Evolutionary conservation across 2,113 vertebrate species (phyloP), one percentile per base, ranked within the genome.

Genomic region (Ranitomeya variabilis): DNA sequence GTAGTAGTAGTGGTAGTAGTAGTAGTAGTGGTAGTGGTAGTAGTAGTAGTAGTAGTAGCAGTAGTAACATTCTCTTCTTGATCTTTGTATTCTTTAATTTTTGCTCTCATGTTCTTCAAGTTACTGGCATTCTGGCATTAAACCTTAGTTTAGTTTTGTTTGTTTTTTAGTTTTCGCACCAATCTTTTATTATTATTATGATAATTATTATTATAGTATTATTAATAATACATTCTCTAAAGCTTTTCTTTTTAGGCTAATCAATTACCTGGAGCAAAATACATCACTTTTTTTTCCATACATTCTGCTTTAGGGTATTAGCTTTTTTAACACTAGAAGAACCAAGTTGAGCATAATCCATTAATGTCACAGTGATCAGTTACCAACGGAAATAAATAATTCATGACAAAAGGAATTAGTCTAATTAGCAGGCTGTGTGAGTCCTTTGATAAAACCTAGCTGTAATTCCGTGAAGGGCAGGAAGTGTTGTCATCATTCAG

Each of bases 361-460:
- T 97, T 96, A 97, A 97, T 96, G 96, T 97, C 95, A 95, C 96
- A 96, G 96, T 95, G 96, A 97, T 98, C 96, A 93, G 96, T 97
- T 97, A 97, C 95, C 97, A 97, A 96, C 97, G 96, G 95, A 96
- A 97, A 97, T 98, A 97, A 98, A 98, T 99, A 98, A 99, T 99
- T 98, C 97, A 97, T 98, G 97, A 96, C 94, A 94, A 94, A 96
- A 96, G 94, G 96, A 98, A 97, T 96, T 96, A 97, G 97, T 97
- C 96, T 98, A 99, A 99, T 99, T 99, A 99, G 97, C 96, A 97
- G 96, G 97, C 97, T 97, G 97, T 98, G 98, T 96, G 96, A 96
- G 95, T 97, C 96, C 96, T 97, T 97, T 97, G 97, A 98, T 98
- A 98, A 99, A 97, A 96, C 95, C 93, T 94, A 95, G 95, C 95